phyloP scores from a whole-genome alignment of 2,113 vertebrate genomes.

The Clarias batrachus region DNA sequence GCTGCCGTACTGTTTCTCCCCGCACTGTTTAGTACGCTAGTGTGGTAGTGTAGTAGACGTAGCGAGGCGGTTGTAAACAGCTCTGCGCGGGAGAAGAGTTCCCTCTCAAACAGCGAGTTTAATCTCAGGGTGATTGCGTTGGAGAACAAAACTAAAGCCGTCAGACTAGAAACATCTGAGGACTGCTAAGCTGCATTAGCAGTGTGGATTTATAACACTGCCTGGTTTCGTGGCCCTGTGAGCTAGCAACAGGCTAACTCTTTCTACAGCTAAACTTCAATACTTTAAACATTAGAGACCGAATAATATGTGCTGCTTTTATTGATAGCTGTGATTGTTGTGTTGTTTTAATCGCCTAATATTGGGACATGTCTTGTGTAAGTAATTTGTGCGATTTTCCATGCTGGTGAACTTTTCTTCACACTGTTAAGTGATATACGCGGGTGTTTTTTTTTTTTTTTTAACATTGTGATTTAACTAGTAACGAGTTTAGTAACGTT shows the following conservation, averaged over 20 bases:
- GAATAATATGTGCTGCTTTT: background rate
- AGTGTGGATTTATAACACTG: background rate
- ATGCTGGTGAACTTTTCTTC: background rate
- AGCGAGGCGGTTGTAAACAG: background rate
- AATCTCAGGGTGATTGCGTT: no score
- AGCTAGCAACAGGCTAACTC: background rate
- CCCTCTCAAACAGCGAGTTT: background rate
- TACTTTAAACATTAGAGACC: background rate
- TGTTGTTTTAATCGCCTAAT: background rate
- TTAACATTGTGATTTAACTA: background rate
- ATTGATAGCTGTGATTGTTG: no score
- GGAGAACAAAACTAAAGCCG: background rate
- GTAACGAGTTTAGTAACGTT: background rate
- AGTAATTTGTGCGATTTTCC: background rate
- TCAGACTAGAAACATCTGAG: background rate
- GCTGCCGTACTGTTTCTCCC: background rate
- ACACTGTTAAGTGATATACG: background rate
- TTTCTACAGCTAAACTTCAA: background rate
- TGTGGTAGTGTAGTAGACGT: no score
- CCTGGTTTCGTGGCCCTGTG: background rate
- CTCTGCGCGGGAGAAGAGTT: conserved; percentile 13
- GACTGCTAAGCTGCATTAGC: background rate
- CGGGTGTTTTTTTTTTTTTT: background rate
- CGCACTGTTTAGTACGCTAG: background rate
- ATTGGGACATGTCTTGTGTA: background rate